Percentiles rank a stretch among this genome's conserved stretches.
These are phyloP conservation scores for Cassiopea andromeda DNA, from an alignment of 30 jellyfish, hydroid and myxozoan species.

Conservation along the genomic window DNA sequence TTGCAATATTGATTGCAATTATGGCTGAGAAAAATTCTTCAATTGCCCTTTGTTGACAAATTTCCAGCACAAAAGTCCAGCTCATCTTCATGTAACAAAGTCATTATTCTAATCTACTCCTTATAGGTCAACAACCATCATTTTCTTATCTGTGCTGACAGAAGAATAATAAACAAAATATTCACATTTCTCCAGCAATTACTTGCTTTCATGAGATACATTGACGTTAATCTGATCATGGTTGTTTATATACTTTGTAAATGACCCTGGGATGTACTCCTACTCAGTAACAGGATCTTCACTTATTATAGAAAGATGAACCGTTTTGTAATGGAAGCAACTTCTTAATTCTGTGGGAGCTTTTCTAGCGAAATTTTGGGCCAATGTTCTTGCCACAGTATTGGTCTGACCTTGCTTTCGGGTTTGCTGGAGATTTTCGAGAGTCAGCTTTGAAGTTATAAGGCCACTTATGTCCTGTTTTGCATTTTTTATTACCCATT, in stretches of 20 bases:
- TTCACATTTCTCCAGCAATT: constrained; percentile 12
- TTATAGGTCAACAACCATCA: constrained; percentile 38
- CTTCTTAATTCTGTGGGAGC: neutral
- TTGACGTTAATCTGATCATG: constrained; percentile 5
- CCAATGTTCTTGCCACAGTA: no score
- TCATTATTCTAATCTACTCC: constrained; percentile 23
- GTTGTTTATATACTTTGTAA: constrained; percentile 42
- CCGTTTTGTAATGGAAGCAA: constrained; percentile 9
- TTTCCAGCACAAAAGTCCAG: no score
- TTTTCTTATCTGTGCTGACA: constrained; percentile 8
- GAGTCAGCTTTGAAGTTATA: no score
- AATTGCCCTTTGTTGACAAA: no score
- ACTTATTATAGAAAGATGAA: constrained; percentile 3
- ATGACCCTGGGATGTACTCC: constrained; percentile 43
- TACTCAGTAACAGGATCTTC: constrained; percentile 29
- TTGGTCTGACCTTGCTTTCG: no score
- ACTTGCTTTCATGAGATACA: constrained; percentile 10
- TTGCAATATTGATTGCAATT: no score
- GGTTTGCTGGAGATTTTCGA: no score
- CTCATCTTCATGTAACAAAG: no score
- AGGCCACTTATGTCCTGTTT: no score
- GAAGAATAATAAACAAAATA: constrained; percentile 13
- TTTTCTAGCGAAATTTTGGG: neutral
- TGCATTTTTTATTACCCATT: no score
- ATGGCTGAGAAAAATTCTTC: no score